These are phyloP conservation scores for Argyresthia goedartella DNA, from an alignment of 2,888 invertebrate species.

Conservation along the genomic window DNA sequence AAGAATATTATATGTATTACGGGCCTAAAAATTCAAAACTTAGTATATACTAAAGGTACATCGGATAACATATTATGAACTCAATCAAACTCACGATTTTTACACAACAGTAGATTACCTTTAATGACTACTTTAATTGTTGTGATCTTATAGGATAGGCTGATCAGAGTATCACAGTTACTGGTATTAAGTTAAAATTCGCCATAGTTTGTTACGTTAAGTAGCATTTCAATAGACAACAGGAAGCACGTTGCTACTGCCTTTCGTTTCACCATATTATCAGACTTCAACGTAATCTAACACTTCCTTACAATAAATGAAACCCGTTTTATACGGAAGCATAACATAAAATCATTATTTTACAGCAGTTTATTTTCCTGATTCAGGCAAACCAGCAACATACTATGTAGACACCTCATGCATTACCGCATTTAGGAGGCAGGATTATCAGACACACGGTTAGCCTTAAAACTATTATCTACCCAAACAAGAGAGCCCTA, in stretches of 20 bases:
- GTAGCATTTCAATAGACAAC: constrained; percentile 3
- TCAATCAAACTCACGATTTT: too few species aligned
- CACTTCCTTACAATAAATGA: not conserved
- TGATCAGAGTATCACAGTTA: not conserved
- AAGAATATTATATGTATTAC: too few species aligned
- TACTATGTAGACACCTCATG: not conserved
- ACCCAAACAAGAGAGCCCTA: constrained; percentile 1
- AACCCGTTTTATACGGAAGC: too few species aligned
- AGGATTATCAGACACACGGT: not conserved
- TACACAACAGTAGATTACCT: too few species aligned
- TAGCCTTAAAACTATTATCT: constrained; percentile 3
- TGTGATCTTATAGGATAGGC: not conserved
- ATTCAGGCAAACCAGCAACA: not conserved
- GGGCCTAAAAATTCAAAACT: too few species aligned
- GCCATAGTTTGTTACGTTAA: constrained; percentile 1
- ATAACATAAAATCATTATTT: not conserved
- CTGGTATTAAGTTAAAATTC: not conserved
- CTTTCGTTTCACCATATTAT: constrained; percentile 3
- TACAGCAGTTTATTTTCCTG: not conserved
- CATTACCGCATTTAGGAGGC: not conserved
- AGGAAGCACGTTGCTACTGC: constrained; percentile 4
- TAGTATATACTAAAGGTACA: too few species aligned
- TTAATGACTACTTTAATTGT: not conserved
- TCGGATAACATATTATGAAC: too few species aligned
- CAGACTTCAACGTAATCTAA: not conserved